phyloP scores from a whole-genome alignment of 2,113 vertebrate species.

The Sturnira hondurensis region DNA sequence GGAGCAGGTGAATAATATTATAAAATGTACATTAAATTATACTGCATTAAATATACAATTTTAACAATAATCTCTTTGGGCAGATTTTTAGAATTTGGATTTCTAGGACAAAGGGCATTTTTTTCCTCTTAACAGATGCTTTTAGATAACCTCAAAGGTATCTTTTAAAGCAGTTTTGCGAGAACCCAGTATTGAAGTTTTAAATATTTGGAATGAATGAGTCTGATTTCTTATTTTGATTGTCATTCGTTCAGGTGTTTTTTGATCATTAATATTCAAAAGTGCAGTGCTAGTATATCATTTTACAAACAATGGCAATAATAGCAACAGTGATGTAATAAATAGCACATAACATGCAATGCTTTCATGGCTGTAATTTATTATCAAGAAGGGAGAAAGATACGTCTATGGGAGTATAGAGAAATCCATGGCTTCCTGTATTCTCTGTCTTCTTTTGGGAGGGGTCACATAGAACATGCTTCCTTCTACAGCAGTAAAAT shows the following conservation, averaged over 20 bases:
- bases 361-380: constrained; percentile 12
- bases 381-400: background rate
- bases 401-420: background rate
- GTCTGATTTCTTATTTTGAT: background rate
- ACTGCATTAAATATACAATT: background rate
- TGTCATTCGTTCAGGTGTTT: background rate
- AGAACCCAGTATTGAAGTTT: background rate
- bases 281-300: background rate
- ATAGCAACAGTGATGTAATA: background rate
- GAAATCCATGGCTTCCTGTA: background rate
- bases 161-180: background rate
- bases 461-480: background rate
- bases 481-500: background rate
- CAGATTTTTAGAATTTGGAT: constrained; percentile 7
- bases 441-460: background rate
- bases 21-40: constrained; percentile 23
- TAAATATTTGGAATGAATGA: constrained; percentile 2
- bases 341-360: background rate
- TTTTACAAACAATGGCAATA: background rate
- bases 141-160: background rate
- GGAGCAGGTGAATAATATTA: background rate
- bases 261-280: background rate
- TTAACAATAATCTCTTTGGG: background rate
- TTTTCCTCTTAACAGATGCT: background rate
- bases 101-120: background rate